Conservation (phyloP, 2,113 vertebrate genomes). For the Heterotis niloticus region DNA sequence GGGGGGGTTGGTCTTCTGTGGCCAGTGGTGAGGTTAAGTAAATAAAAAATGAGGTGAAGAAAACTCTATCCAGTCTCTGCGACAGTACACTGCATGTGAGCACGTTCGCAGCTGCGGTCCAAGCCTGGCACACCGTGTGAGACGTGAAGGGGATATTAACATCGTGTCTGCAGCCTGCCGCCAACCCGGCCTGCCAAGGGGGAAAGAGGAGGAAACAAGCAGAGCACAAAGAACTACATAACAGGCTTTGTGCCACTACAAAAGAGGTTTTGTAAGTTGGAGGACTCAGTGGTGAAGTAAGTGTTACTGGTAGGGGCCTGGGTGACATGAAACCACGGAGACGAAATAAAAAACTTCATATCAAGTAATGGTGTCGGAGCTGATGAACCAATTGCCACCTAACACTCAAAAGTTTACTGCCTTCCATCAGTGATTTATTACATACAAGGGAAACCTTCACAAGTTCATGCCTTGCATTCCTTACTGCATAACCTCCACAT, state of each 20-base stretch:
- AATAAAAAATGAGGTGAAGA: conserved; percentile 34
- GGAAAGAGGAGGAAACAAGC: conserved; percentile 33
- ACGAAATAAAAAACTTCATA: neutral
- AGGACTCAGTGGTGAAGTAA: conserved; percentile 37
- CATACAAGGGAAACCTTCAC: too few relatives aligned
- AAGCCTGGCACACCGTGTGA: conserved; percentile 4
- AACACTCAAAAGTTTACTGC: neutral
- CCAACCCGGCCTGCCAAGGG: conserved; percentile 18
- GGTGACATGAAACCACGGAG: neutral
- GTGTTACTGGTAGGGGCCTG: conserved; percentile 25
- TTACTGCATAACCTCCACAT: too few relatives aligned
- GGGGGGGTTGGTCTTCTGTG: conserved; percentile 8
- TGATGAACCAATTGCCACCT: neutral
- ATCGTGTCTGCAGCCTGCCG: conserved; percentile 18
- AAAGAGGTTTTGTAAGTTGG: conserved; percentile 42
- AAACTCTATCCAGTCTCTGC: conserved; percentile 25
- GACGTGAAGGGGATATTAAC: conserved; percentile 43
- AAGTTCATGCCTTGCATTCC: too few relatives aligned
- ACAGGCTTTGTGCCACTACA: conserved; percentile 42
- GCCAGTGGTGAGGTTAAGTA: conserved; percentile 35
- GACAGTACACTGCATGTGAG: conserved; percentile 33
- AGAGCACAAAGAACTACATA: conserved; percentile 42
- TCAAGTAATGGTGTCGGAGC: neutral
- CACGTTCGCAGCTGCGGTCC: conserved; percentile 23
- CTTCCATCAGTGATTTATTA: too few relatives aligned